Percentiles rank a stretch among this genome's conserved stretches.
These are phyloP conservation scores for Propithecus deckenii DNA, from an alignment of 2,797 vertebrate genomes.

Conservation along the genomic window DNA sequence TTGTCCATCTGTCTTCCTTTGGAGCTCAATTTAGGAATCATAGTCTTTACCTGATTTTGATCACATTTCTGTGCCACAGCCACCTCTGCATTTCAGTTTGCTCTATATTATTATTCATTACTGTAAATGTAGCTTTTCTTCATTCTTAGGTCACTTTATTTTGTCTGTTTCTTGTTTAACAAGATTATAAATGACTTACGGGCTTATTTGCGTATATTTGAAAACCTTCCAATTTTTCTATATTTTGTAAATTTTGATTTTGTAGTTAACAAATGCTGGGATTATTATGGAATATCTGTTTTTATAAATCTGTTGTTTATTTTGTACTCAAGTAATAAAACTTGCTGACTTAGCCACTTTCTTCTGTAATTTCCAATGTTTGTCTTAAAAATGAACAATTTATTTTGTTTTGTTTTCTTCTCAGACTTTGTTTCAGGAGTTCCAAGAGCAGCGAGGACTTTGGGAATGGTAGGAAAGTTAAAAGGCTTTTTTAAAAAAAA, in stretches of 20 bases:
- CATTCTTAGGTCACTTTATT: neutral
- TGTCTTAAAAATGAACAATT: conserved; percentile 26
- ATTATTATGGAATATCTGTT: neutral
- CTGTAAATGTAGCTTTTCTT: neutral
- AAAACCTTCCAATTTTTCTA: neutral
- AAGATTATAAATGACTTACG: neutral
- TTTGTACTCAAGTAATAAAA: neutral
- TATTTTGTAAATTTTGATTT: neutral
- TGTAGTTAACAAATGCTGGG: neutral
- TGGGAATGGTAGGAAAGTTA: conserved; percentile 92
- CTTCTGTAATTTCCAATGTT: neutral
- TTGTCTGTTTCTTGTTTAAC: neutral
- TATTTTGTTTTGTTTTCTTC: conserved; percentile 69
- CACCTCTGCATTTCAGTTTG: neutral
- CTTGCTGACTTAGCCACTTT: neutral
- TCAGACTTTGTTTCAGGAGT: conserved; percentile 96
- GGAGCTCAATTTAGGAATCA: neutral
- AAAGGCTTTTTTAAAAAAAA: neutral
- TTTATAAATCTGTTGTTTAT: neutral
- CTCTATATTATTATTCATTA: neutral
- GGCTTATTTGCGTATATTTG: neutral
- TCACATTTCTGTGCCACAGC: neutral
- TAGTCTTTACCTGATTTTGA: neutral
- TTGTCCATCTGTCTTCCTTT: neutral
- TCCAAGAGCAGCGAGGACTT: conserved; percentile 93